Percentiles rank a stretch among this genome's conserved stretches.
Evolutionary conservation across 2,113 vertebrate genomes (phyloP).

Genomic region (Uria lomvia): DNA sequence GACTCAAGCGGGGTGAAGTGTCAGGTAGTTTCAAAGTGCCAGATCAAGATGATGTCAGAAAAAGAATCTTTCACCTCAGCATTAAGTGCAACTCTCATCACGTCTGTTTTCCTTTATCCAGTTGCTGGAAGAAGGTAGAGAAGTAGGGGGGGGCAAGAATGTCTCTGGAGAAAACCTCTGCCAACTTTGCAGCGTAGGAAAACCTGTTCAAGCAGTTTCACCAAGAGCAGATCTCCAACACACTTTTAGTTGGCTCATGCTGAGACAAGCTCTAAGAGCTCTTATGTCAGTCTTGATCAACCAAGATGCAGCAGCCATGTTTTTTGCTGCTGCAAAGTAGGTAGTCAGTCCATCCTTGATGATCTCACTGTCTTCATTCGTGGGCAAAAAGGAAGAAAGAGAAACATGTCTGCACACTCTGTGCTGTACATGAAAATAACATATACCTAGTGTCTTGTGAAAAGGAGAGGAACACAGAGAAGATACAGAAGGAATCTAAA

Average conservation of each 20-base stretch:
- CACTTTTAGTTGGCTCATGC: neutral
- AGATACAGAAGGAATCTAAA: neutral
- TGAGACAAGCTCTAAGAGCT: neutral
- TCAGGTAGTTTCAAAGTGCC: neutral
- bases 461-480: neutral
- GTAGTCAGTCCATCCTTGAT: neutral
- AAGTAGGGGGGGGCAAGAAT: neutral
- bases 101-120: neutral
- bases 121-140: neutral
- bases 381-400: neutral
- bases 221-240: neutral
- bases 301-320: neutral
- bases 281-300: neutral
- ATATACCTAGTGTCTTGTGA: neutral
- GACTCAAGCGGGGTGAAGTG: neutral
- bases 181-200: neutral
- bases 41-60: neutral
- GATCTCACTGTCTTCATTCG: neutral
- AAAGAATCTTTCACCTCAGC: neutral
- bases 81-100: neutral
- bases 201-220: neutral
- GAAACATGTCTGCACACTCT: neutral
- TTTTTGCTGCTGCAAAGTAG: neutral
- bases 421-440: neutral
- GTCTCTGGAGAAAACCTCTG: slow-evolving; percentile 4